These are phyloP conservation scores for Brachionus rotundiformis DNA, from an alignment of 1,140 invertebrate species.

Conservation along the genomic window DNA sequence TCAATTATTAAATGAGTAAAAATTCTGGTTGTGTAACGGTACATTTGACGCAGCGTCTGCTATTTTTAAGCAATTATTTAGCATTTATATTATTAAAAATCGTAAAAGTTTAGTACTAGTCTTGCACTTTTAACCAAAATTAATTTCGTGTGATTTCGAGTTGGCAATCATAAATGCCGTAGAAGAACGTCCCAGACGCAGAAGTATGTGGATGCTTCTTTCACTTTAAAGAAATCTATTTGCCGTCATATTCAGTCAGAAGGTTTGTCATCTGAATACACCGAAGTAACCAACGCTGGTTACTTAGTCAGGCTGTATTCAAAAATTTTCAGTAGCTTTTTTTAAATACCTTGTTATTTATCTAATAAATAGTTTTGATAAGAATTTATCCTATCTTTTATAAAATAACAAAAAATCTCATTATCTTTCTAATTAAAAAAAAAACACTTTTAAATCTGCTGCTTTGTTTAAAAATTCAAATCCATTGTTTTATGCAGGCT, in stretches of 20 bases:
- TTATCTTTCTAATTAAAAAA: no score
- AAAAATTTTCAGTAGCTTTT: no score
- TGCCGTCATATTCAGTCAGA: background rate
- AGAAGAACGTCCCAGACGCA: background rate
- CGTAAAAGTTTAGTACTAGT: background rate
- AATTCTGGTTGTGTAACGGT: background rate
- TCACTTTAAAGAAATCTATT: constrained; percentile 38
- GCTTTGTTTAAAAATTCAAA: no score
- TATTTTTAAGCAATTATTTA: background rate
- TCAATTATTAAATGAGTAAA: background rate
- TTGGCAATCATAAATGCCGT: background rate
- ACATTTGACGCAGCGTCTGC: background rate
- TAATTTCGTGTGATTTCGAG: constrained; percentile 24
- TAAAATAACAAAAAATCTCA: no score
- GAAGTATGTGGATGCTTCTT: constrained; percentile 26
- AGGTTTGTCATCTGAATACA: background rate
- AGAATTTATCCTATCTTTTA: no score
- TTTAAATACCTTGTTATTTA: no score
- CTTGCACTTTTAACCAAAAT: background rate
- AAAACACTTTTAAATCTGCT: no score
- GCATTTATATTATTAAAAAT: background rate
- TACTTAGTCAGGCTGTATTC: background rate
- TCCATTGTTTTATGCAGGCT: no score
- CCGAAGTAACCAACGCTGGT: background rate
- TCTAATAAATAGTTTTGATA: no score